phyloP scores from a whole-genome alignment of 2,113 vertebrate species.

The Bostrychus sinensis region DNA sequence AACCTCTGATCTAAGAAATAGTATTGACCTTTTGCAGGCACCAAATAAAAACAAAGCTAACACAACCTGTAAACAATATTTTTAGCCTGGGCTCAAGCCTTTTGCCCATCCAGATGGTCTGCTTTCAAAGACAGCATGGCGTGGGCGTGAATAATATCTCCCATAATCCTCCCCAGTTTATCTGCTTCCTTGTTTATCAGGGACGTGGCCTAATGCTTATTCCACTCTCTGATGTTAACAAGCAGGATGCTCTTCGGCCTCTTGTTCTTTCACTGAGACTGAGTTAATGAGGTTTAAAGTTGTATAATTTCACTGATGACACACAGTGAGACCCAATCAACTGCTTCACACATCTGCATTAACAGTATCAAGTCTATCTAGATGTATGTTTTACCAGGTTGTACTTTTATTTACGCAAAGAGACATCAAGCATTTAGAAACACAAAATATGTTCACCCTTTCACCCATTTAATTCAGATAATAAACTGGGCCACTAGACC shows the following conservation, averaged over 20 bases:
- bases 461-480: no score
- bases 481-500: no score
- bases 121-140: conserved; percentile 34
- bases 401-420: no score
- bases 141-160: conserved; percentile 53
- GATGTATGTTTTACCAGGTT: no score
- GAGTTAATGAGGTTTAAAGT: background rate
- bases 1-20: background rate
- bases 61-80: background rate
- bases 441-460: no score
- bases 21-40: background rate
- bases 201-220: conserved; percentile 20
- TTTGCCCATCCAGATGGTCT: conserved; percentile 54
- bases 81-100: conserved; percentile 47
- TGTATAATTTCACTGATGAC: conserved; percentile 11
- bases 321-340: background rate
- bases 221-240: conserved; percentile 1
- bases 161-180: conserved; percentile 46
- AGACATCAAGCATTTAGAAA: background rate
- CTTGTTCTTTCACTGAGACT: background rate
- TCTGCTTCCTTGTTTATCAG: conserved; percentile 38
- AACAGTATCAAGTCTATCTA: no score
- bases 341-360: background rate
- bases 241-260: background rate
- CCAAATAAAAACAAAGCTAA: background rate